Conservation (phyloP, 2,888 invertebrate species). For the Drosophila subsilvestris region DNA sequence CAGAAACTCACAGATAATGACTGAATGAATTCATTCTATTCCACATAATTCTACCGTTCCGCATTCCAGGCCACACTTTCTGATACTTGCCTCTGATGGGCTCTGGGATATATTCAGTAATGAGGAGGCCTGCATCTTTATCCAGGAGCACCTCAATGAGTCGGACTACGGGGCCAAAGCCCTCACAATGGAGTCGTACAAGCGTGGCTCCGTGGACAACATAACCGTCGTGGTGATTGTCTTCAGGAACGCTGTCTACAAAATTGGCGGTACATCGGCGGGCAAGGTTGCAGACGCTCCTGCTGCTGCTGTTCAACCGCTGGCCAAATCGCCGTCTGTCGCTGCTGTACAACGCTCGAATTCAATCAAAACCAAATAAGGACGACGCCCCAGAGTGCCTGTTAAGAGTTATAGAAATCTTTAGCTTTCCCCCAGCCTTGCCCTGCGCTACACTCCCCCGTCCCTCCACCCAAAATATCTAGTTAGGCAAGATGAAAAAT, state of each 20-base stretch:
- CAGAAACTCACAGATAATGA: not conserved
- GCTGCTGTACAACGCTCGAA: slow-evolving; percentile 63
- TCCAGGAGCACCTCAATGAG: slow-evolving; percentile 93
- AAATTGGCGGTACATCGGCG: slow-evolving; percentile 61
- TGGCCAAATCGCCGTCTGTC: slow-evolving; percentile 56
- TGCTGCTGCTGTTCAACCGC: slow-evolving; percentile 7
- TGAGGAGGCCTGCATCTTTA: slow-evolving; percentile 96
- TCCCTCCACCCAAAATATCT: slow-evolving; percentile 55
- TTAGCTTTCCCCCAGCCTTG: slow-evolving; percentile 24
- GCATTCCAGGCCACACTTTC: slow-evolving; percentile 88
- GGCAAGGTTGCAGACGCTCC: slow-evolving; percentile 22
- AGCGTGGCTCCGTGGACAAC: slow-evolving; percentile 96
- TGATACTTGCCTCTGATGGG: slow-evolving; percentile 97
- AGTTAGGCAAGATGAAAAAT: slow-evolving; percentile 42
- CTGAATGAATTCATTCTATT: slow-evolving; percentile 19
- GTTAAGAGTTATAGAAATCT: slow-evolving; percentile 30
- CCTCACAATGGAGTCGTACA: slow-evolving; percentile 94
- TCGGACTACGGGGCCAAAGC: slow-evolving; percentile 96
- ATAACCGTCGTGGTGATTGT: slow-evolving; percentile 96
- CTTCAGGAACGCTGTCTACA: slow-evolving; percentile 86
- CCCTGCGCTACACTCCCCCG: not conserved
- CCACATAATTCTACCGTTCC: not conserved
- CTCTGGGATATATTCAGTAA: slow-evolving; percentile 98
- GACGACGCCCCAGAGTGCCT: slow-evolving; percentile 34
- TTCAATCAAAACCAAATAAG: slow-evolving; percentile 68